phyloP scores from a whole-genome alignment of 2,797 vertebrate species.

The Moxostoma hubbsi region DNA sequence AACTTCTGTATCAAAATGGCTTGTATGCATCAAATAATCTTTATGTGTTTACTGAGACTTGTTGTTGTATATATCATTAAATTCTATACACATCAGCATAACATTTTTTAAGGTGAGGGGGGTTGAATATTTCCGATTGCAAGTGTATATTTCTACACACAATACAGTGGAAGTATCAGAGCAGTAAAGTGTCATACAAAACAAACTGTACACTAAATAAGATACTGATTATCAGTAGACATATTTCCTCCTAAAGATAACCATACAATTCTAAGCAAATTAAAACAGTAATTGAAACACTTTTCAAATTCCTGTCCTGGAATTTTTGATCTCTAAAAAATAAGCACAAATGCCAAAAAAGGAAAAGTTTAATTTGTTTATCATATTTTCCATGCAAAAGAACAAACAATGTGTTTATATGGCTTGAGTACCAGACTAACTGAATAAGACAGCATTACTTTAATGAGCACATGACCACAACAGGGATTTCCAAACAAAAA shows the following conservation, averaged over 20 bases:
- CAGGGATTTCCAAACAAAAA: background rate
- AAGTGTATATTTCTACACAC: no score
- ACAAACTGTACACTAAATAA: background rate
- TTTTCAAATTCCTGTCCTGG: background rate
- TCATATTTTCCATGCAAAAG: slow-evolving; percentile 7
- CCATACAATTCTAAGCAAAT: background rate
- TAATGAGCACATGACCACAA: slow-evolving; percentile 33
- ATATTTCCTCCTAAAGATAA: background rate
- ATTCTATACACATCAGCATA: no score
- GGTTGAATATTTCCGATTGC: background rate
- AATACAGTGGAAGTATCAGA: no score
- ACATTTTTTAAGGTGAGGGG: no score
- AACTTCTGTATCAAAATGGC: no score
- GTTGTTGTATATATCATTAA: no score
- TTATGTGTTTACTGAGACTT: no score
- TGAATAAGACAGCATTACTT: slow-evolving; percentile 19
- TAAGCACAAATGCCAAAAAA: background rate
- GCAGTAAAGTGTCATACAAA: background rate
- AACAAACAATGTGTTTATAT: slow-evolving; percentile 1
- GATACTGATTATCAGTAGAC: background rate
- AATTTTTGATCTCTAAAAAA: no score
- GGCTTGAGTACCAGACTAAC: background rate
- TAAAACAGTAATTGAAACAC: no score
- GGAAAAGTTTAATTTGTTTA: background rate
- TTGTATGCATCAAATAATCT: no score